Evolutionary conservation across 35 echinoderm and acorn worm genomes (phyloP), one percentile per base, ranked within the genome.

Genomic region (Anneissia japonica): DNA sequence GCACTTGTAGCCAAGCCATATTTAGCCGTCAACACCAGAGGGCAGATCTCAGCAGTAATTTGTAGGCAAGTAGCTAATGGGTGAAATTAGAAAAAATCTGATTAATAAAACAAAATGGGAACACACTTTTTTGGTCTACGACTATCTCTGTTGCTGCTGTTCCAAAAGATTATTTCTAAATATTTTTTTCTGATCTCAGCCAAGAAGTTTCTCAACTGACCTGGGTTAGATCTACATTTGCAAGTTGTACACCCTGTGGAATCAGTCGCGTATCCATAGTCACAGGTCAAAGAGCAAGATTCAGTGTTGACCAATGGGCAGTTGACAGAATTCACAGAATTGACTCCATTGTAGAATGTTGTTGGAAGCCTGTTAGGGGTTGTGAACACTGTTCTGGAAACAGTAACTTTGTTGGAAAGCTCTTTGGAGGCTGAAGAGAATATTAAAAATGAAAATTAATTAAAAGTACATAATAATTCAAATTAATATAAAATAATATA

Each of bases 261-360:
- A 36, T 89, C 79, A 0, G 87, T 89, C 0, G 79, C 79, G 0
- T 45, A 77, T n/a, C 87, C 87, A 83, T 82, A 39, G 0, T 32
- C 35, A 34, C 87, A 89, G n/a, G 26, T 80, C 31, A 73, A 29
- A 35, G 26, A 33, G 39, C 87, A 89, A 5, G 36, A 45, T 39
- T 34, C 38, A 6, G 17, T 72, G 74, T 86, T 75, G 36, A 86
- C 46, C 74, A 75, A 35, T 38, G 84, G 73, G 32, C 73, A 75
- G 38, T 29, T 38, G 74, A 39, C 30, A 17, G 74, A 26, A 23
- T 73, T 73, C 13, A 86, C 84, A 37, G 77, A 38, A 5, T 31
- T 37, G 10, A 75, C 73, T 32, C 39, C 84, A 28, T 13, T 40
- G 64, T 86, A 86, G 21, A 55, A 55, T 12, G 39, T 77, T 35